Conservation (phyloP, 2,888 invertebrate species). For the Sinhomidia bicolor region DNA sequence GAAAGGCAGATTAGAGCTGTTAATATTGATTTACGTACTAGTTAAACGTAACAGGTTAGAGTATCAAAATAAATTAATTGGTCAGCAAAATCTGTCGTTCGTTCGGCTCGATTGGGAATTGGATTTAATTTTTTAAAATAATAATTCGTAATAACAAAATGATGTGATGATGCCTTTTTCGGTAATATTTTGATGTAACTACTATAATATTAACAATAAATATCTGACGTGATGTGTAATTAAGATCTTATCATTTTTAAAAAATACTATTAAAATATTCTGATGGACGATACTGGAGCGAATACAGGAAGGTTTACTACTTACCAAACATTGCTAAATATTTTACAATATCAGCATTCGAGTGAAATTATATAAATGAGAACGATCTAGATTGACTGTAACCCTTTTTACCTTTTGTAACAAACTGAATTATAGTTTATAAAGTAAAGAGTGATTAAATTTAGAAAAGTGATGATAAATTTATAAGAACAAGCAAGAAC, state of each 20-base stretch:
- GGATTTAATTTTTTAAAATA: constrained; percentile 1
- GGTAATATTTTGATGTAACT: constrained; percentile 2
- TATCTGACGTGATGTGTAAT: not conserved
- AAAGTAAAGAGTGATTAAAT: not conserved
- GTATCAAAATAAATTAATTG: too few species aligned
- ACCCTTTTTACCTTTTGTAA: constrained; percentile 50
- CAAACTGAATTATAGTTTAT: not conserved
- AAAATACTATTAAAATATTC: not conserved
- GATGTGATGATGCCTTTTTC: constrained; percentile 53
- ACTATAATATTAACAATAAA: not conserved
- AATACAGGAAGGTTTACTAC: constrained; percentile 20
- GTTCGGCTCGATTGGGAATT: not conserved
- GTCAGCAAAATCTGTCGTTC: too few species aligned
- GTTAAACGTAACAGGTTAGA: too few species aligned
- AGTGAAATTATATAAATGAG: constrained; percentile 34
- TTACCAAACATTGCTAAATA: too few species aligned
- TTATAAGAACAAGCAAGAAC: not conserved
- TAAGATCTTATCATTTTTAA: not conserved
- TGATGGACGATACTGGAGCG: constrained; percentile 22
- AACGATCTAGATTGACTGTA: constrained; percentile 4
- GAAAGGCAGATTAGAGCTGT: constrained; percentile 76
- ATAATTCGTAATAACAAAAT: not conserved
- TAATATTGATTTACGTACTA: not conserved
- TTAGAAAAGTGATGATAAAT: constrained; percentile 10
- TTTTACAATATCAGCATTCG: not conserved